phyloP scores from a whole-genome alignment of 2,113 vertebrate genomes.

The Eira barbara region DNA sequence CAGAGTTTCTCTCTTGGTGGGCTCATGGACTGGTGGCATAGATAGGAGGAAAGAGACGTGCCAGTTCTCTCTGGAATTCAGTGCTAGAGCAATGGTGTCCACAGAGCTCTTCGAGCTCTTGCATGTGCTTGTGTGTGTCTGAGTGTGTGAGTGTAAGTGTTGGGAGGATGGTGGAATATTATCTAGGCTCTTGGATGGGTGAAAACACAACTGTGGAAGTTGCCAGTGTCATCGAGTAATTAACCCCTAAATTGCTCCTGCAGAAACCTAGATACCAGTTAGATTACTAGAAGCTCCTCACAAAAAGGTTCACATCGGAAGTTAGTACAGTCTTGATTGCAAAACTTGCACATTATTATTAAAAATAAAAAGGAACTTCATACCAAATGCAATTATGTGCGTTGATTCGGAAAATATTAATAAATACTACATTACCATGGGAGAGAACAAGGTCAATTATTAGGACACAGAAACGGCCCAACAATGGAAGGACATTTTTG shows the following conservation, averaged over 20 bases:
- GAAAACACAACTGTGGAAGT: not conserved
- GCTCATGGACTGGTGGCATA: not conserved
- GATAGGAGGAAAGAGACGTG: not conserved
- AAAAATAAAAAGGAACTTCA: not conserved
- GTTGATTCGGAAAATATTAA: not conserved
- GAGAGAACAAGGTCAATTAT: not conserved
- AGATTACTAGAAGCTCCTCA: not conserved
- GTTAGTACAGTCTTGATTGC: not conserved
- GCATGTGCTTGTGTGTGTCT: fast-evolving
- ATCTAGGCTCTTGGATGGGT: not conserved
- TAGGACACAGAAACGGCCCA: not conserved
- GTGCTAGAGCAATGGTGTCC: not conserved
- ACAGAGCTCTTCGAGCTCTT: not conserved
- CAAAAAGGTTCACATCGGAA: not conserved
- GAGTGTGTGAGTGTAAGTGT: not conserved
- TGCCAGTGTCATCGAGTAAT: not conserved
- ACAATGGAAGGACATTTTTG: not conserved
- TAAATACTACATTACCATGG: not conserved
- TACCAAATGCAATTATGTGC: not conserved
- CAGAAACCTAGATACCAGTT: not conserved
- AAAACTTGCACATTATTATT: not conserved
- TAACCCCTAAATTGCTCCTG: not conserved
- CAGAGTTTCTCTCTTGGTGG: not conserved
- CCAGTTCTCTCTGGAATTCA: not conserved
- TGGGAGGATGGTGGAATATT: not conserved